Evolutionary conservation across 2,113 vertebrate genomes (phyloP), one percentile per base, ranked within the genome.

Genomic region (Apodemus sylvaticus): DNA sequence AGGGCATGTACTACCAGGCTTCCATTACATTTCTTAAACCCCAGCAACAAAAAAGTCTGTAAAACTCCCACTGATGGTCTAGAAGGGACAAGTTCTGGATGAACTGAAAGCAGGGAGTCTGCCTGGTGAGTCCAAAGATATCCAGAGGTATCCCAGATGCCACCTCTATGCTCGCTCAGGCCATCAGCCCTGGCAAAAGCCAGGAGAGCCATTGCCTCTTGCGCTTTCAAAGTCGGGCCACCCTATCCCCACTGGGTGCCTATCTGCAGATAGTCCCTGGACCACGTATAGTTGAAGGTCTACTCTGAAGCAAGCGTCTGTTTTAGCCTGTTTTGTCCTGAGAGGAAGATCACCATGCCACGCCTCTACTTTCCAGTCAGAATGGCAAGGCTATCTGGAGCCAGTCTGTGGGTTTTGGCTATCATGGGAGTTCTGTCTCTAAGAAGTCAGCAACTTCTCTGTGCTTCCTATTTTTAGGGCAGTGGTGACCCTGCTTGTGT

Each of bases 31-130:
- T 53, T 70, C 66, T 87, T 36, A 31, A 73, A 62, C 29, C 14
- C 53, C 70, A 39, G 62, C 53, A 74, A 71, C 51, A 86, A 31
- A 42, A n/a, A 58, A 16, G 7, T 39, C 24, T 42, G 16, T 51
- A 16, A 73, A 39, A 53, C 17, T 17, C 34, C n/a, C 5, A 31
- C 24, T 58, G 14, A 71, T 26, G 14, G 16, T 12, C 5, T 13
- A 10, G 9, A 29, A 66, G 20, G 31, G 31, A 64, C 34, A 45
- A 16, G 51, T 20, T 4, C 1, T 0, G 0, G 24, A 1, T 12
- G 3, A 20, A 1, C 11, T 24, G 42, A 10, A 2, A 24, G 4
- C 0, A 60, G 34, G 12, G 36, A n/a, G 20, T 10, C 2, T 10
- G 7, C 60, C 60, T 8, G 68, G 0, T 0, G 39, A 87, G 60